Evolutionary conservation across 2,797 vertebrate genomes (phyloP), one percentile per base, ranked within the genome.

Genomic region (Lepus oiostolus): DNA sequence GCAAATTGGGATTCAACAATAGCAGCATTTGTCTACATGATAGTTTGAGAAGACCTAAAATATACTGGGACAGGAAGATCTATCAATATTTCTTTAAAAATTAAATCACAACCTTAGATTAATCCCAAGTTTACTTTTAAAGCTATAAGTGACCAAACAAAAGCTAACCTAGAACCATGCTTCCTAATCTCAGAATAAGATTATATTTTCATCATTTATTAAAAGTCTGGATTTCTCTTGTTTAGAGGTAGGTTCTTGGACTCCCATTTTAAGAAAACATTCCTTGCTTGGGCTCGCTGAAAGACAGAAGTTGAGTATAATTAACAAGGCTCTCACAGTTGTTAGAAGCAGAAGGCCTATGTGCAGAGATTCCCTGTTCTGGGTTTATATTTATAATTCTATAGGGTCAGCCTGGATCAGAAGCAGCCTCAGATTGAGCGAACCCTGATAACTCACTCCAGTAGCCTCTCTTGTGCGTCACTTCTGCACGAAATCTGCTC

Each of bases 401-500:
- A 8, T 1, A 80, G 35, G 16, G 67, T 38, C 5, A 65, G 21
- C 4, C 16, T 35, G 32, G 9, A 32, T 32, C 19, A 62, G 52
- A 85, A 28, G 24, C 38, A 1, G 1, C 12, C 52, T 52, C 19
- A 12, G 14, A 4, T 4, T 14, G 19, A 14, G 9, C 0, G 4
- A 5, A 47, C 30, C 10, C 12, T 10, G 4, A n/a, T 8, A 21
- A 84, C 4, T 7, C 38, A 13, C 24, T 6, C 6, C 7, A 35
- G 58, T 5, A 7, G 47, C 47, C 68, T 86, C 11, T 42, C 22
- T 75, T 75, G 1, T 14, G 28, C 0, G 30, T 22, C 67, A 81
- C 42, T 50, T 67, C 50, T 26, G 47, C 9, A 87, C 5, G 47
- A 24, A 52, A 26, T n/a, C 82, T 52, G 19, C 60, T 14, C 63